These are phyloP conservation scores for Mus pahari DNA, from an alignment of 2,113 vertebrate species.

Conservation along the genomic window DNA sequence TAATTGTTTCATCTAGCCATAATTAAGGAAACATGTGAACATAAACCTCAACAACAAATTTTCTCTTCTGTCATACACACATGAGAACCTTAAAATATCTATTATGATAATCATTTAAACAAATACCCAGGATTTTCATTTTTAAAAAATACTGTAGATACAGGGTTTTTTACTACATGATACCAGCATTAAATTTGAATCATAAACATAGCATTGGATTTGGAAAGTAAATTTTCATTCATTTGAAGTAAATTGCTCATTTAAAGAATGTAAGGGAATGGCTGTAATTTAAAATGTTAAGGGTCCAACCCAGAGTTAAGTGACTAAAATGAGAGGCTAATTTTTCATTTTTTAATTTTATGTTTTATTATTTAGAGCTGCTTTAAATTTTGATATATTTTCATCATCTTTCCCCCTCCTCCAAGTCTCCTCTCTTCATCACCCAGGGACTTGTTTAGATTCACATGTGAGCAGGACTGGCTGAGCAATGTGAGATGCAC, in stretches of 20 bases:
- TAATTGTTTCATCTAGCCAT: neutral
- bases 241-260: constrained; percentile 9
- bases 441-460: too few relatives aligned
- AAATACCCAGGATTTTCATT: neutral
- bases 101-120: neutral
- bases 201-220: constrained; percentile 1
- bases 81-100: neutral
- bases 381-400: neutral
- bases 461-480: too few relatives aligned
- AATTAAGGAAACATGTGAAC: neutral
- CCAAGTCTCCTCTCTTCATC: neutral
- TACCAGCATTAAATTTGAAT: neutral
- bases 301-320: neutral
- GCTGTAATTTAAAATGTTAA: neutral
- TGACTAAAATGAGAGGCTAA: constrained; percentile 36
- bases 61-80: neutral
- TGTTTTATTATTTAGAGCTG: neutral
- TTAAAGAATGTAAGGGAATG: neutral
- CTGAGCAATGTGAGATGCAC: too few relatives aligned
- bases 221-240: constrained; percentile 38
- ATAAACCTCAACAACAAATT: neutral
- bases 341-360: neutral
- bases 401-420: neutral
- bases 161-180: neutral
- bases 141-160: neutral